Evolutionary conservation across 2,113 vertebrate species (phyloP), one percentile per base, ranked within the genome.

Genomic region (Clupea harengus): DNA sequence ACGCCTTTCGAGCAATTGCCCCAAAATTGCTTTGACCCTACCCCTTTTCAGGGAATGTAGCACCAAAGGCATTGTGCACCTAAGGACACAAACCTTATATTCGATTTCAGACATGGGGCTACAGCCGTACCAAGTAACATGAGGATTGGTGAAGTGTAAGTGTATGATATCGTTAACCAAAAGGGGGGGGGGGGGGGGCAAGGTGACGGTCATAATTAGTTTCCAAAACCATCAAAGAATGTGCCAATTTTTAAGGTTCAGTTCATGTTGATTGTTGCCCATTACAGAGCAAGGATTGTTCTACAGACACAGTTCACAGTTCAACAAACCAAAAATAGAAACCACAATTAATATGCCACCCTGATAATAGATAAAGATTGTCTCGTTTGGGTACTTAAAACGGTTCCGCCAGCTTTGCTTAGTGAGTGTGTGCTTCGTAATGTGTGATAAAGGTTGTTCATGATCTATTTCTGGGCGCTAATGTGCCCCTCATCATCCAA

Each of bases 401-500:
- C 2, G 72, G 11, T 78, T 39, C 72, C 17, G 72, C 25, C 64
- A 78, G 72, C 72, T 11, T 32, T 13, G 67, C 25, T 78, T 78
- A 78, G 72, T 32, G 72, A 78, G 72, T 75, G 84, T 67, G 46
- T 81, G 22, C 78, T 86, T 75, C 46, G 83, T 46, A 83, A 89
- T 67, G 81, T 84, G 80, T 64, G 57, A 17, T 20, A 75, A 18
- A 72, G 54, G 64, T 60, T 89, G 49, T 88, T 89, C 72, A 50
- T 46, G 15, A 54, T 83, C 67, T 85, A 85, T 86, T 87, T 86
- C 52, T 80, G 72, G 84, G 82, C 81, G 25, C 50, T 84, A 88
- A 89, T 87, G 86, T 86, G 78, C 87, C 52, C 47, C 50, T 44
- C 89, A 83, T 50, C 88, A 89, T 78, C 88, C 91, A 86, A 91